A percentile compares a stretch with the other conserved stretches of the same genome.
These are phyloP conservation scores for Coptodon bakossiorum DNA, from an alignment of 2,113 vertebrate species.

Conservation along the genomic window DNA sequence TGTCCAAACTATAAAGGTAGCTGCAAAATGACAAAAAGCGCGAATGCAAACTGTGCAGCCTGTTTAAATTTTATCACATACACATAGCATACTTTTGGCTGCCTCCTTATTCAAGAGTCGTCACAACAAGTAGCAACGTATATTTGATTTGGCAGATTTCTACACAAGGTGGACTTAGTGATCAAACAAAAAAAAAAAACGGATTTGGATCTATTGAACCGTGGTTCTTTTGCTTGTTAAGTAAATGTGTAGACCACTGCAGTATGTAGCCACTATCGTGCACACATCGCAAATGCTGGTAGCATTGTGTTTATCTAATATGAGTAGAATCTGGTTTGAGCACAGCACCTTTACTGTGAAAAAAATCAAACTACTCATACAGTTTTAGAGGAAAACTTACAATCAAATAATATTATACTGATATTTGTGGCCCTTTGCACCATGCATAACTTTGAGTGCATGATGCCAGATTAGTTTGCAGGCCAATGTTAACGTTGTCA, in stretches of 20 bases:
- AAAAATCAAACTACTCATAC: background rate
- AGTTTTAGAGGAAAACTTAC: background rate
- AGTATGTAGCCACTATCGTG: background rate
- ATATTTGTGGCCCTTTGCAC: background rate
- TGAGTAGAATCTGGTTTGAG: background rate
- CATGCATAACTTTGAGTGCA: background rate
- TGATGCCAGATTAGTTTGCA: background rate
- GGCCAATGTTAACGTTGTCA: background rate
- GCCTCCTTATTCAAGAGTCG: background rate
- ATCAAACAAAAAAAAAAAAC: background rate
- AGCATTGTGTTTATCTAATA: background rate
- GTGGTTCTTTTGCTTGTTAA: background rate
- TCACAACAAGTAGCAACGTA: background rate
- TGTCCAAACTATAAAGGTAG: background rate
- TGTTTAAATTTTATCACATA: background rate
- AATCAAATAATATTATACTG: background rate
- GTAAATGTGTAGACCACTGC: background rate
- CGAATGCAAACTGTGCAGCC: background rate
- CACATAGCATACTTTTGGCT: background rate
- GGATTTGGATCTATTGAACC: too few species aligned
- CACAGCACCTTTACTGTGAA: background rate
- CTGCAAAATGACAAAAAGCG: background rate
- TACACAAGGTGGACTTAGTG: background rate
- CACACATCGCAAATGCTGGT: background rate
- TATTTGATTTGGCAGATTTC: background rate